Conservation (phyloP, 2,113 vertebrate genomes). For the Gymnogyps californianus region DNA sequence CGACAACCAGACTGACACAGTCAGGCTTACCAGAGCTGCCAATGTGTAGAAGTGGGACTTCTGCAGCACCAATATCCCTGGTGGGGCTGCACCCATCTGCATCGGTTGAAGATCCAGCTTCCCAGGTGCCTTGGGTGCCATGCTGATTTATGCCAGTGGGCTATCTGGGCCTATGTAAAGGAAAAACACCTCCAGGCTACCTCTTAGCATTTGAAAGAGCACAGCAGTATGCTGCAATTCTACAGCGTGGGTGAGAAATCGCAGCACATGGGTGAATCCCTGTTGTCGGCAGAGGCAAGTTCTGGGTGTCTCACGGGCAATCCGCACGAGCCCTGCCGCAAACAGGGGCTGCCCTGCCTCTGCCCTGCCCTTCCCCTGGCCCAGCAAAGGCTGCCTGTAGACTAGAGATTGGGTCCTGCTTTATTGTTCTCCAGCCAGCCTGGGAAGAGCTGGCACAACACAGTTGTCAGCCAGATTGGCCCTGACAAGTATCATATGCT, state of each 20-base stretch:
- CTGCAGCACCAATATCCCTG: not conserved
- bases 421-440: not conserved
- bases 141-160: not conserved
- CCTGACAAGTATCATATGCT: conserved; percentile 41
- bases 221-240: not conserved
- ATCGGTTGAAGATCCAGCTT: not conserved
- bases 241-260: not conserved
- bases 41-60: not conserved
- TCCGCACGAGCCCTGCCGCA: rapidly evolving
- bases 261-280: rapidly evolving
- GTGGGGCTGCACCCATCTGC: not conserved
- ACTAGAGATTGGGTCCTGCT: not conserved
- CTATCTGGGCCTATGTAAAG: not conserved
- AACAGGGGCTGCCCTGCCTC: not conserved
- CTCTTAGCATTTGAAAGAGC: not conserved
- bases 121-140: not conserved
- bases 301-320: rapidly evolving
- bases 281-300: not conserved
- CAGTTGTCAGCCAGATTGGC: conserved; percentile 28
- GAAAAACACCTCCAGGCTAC: not conserved
- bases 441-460: not conserved
- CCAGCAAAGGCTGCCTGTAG: not conserved
- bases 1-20: rapidly evolving
- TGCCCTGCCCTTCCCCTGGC: not conserved
- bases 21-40: not conserved